These are phyloP conservation scores for Sweltsa coloradensis DNA, from an alignment of 1,140 invertebrate genomes.

Conservation along the genomic window DNA sequence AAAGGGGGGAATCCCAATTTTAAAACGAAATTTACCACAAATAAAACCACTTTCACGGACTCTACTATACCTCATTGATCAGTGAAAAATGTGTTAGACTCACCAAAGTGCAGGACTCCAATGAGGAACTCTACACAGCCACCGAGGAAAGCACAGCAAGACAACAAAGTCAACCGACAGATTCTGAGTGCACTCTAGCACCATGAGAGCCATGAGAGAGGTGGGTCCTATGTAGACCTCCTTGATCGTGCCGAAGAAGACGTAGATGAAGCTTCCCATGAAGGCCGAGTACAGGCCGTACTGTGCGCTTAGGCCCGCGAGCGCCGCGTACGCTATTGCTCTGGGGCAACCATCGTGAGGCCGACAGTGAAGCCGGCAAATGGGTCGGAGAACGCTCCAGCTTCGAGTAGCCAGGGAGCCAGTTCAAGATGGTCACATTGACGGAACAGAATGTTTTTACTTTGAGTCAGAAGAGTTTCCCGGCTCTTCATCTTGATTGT, in stretches of 20 bases:
- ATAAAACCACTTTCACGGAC: too few relatives aligned
- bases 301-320: conserved; percentile 59
- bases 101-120: conserved; percentile 65
- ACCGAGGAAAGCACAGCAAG: conserved; percentile 58
- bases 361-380: conserved; percentile 69
- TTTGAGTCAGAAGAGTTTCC: too few relatives aligned
- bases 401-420: conserved; percentile 48
- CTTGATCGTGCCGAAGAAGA: conserved; percentile 77
- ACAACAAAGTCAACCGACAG: conserved; percentile 63
- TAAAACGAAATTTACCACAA: too few relatives aligned
- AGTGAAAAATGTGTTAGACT: too few relatives aligned
- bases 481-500: too few relatives aligned
- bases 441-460: too few relatives aligned
- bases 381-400: conserved; percentile 46
- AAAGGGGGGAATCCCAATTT: too few relatives aligned
- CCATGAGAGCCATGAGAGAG: conserved; percentile 70
- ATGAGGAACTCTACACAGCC: conserved; percentile 66
- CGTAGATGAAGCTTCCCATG: conserved; percentile 70
- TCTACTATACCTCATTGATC: too few relatives aligned
- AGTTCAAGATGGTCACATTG: conserved; percentile 43
- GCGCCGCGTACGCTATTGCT: conserved; percentile 65
- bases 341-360: conserved; percentile 71
- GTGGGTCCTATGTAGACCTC: conserved; percentile 86
- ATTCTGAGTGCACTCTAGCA: conserved; percentile 55
- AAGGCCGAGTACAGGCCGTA: conserved; percentile 62